Evolutionary conservation across 2,113 vertebrate genomes (phyloP).

Genomic region (human): DNA sequence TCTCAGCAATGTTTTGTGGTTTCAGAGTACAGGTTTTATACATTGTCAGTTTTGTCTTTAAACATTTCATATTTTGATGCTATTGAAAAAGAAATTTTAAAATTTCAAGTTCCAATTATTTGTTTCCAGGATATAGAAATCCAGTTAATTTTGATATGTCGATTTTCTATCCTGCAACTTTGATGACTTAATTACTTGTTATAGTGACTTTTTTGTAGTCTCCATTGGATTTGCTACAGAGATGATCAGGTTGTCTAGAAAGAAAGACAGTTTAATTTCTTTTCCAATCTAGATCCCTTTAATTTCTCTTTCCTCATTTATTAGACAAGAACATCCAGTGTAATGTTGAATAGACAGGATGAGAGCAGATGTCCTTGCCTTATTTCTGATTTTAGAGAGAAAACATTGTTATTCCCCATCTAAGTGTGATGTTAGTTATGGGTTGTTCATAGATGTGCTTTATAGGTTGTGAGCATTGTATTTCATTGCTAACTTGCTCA

Average conservation of each 20-base stretch:
- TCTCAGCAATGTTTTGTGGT: neutral
- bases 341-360: neutral
- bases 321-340: neutral
- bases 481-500: neutral
- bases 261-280: neutral
- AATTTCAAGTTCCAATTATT: neutral
- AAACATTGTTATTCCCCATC: too few relatives aligned
- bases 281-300: neutral
- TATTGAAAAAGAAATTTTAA: neutral
- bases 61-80: neutral
- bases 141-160: neutral
- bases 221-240: fast-evolving
- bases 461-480: neutral
- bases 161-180: neutral
- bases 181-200: neutral
- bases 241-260: too few relatives aligned
- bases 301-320: neutral
- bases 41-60: neutral
- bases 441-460: neutral
- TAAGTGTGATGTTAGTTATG: too few relatives aligned
- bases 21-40: neutral
- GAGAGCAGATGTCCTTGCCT: too few relatives aligned
- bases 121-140: neutral
- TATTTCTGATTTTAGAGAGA: neutral
- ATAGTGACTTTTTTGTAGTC: too few relatives aligned